Evolutionary conservation across 2,113 vertebrate genomes (phyloP).

Genomic region (Mesembrinibis cayennensis): DNA sequence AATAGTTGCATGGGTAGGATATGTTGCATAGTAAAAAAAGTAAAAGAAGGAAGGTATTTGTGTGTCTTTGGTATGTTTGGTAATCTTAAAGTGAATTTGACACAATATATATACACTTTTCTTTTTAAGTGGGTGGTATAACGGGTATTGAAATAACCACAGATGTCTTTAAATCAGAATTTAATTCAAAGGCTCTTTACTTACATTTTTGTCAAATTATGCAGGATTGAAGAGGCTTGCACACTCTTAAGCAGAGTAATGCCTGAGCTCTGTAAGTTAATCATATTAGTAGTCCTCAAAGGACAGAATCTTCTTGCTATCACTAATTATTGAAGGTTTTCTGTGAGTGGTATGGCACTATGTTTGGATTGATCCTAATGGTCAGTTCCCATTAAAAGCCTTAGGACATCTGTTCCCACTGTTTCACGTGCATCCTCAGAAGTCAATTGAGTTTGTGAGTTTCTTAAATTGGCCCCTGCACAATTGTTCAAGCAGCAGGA

Average conservation of each 20-base stretch:
- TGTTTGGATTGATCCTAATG: background rate
- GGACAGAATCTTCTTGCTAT: background rate
- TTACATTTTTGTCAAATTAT: background rate
- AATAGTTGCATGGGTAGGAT: background rate
- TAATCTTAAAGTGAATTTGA: background rate
- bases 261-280: background rate
- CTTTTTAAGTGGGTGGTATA: background rate
- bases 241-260: background rate
- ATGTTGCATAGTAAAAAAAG: background rate
- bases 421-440: background rate
- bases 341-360: background rate
- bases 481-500: background rate
- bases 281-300: background rate
- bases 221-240: background rate
- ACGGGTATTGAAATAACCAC: background rate
- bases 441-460: background rate
- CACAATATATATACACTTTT: background rate
- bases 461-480: background rate
- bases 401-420: background rate
- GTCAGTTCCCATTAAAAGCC: background rate
- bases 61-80: background rate
- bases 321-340: background rate
- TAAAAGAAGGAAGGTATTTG: background rate
- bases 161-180: background rate
- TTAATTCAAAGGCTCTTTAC: background rate